Base-by-base conservation (phyloP, 1,140 invertebrate species). In the Bombus impatiens region DNA sequence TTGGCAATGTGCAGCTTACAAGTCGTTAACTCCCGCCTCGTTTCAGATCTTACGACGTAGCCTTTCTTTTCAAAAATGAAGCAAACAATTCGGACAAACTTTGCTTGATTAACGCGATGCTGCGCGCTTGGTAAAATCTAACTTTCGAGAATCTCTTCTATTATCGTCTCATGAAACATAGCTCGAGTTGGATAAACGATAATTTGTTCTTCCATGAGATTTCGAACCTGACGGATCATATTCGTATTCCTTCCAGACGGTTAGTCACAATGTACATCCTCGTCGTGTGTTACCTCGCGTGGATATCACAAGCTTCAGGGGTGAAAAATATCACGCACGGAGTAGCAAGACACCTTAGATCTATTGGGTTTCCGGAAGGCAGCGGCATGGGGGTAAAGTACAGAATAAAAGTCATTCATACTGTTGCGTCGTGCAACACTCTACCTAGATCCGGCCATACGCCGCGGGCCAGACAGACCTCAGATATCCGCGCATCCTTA, bases 281-380 rank as follows among this genome's bases (percentile, higher is more conserved):
- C n/a, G 28, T 72, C n/a, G 80, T 86, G 13, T 91, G 83, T 35
- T 83, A 67, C 57, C 82, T 87, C 13, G 71, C 76, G 76, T 86
- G 78, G 59, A 28, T 85, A 32, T 81, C 84, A 37, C 68, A 40
- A 75, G 92, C 91, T 57, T 90, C 86, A 42, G 93, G 74, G 62
- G 84, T 92, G 75, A 93, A 87, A 72, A 93, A 94, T 77, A 88
- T 93, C 59, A 91, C 92, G 47, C 78, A 90, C 42, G 92, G 86
- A 22, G 77, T 95, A 68, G 87, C 89, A 62, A 94, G 93, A 62
- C 93, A 94, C 67, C 92, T 95, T 84, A 92, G 94, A 65, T 94
- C 94, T 32, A 78, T 94, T 72, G 89, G 86, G 80, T 95, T 93
- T 88, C 94, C 94, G 67, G 87, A 91, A 67, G 91, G 91, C 67